Conservation (phyloP, 2,888 invertebrate genomes). For the Tricholauxania praeusta region DNA sequence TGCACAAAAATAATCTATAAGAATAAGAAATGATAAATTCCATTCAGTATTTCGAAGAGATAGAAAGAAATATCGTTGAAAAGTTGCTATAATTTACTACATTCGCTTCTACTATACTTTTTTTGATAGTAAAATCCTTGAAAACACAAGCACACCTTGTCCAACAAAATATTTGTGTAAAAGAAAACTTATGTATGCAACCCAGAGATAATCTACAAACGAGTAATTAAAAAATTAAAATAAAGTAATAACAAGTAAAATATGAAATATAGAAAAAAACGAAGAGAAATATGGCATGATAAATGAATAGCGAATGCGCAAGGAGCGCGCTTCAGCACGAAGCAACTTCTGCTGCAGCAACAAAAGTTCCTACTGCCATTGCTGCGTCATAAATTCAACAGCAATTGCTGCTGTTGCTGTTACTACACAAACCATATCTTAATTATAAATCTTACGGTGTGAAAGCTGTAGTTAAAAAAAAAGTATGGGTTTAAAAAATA, state of each 20-base stretch:
- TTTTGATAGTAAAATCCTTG: too few relatives aligned
- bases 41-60: too few relatives aligned
- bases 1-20: too few relatives aligned
- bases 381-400: conserved; percentile 32
- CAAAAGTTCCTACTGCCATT: conserved; percentile 13
- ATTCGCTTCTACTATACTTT: too few relatives aligned
- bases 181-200: too few relatives aligned
- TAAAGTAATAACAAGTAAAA: not conserved
- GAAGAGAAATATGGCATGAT: conserved; percentile 18
- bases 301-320: conserved; percentile 23
- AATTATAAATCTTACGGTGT: conserved; percentile 35
- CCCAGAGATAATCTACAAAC: conserved; percentile 11
- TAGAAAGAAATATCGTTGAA: too few relatives aligned
- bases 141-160: too few relatives aligned
- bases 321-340: not conserved
- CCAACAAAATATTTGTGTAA: too few relatives aligned
- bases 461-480: not conserved
- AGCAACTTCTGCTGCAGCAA: not conserved
- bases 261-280: conserved; percentile 6
- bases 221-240: conserved; percentile 29
- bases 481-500: conserved; percentile 1
- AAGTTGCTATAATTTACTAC: too few relatives aligned
- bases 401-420: conserved; percentile 23
- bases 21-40: too few relatives aligned
- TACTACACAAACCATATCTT: conserved; percentile 28